Evolutionary conservation across 2,888 invertebrate genomes (phyloP).

Genomic region (Pachymerium ferrugineum): DNA sequence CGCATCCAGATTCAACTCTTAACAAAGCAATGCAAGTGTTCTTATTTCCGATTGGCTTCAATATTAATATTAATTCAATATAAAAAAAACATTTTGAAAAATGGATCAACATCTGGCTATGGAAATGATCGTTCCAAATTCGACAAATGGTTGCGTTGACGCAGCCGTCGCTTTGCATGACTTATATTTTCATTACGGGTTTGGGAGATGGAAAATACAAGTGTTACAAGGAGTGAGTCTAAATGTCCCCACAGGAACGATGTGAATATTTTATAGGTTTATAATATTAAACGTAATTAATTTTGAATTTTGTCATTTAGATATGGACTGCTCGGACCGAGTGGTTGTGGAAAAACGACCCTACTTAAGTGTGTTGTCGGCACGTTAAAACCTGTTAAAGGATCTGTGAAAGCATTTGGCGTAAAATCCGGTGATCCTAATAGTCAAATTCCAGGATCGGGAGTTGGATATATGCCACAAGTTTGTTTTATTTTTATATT

Average conservation of each 20-base stretch:
- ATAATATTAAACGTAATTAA: neutral
- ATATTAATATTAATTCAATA: too few species aligned
- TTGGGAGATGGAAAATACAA: conserved; percentile 76
- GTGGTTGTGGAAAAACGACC: neutral
- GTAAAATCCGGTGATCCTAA: neutral
- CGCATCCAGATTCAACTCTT: too few species aligned
- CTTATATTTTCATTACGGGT: conserved; percentile 60
- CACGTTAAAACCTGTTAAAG: neutral
- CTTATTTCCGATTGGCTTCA: too few species aligned
- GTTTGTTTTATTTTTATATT: too few species aligned
- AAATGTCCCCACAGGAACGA: conserved; percentile 89
- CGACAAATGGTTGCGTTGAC: too few species aligned
- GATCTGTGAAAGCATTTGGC: neutral
- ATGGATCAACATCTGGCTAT: too few species aligned
- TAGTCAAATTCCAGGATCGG: neutral
- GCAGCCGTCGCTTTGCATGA: neutral
- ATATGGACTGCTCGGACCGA: neutral
- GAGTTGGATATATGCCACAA: neutral
- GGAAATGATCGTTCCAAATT: too few species aligned
- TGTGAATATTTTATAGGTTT: conserved; percentile 62
- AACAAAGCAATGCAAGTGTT: too few species aligned
- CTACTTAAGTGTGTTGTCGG: neutral
- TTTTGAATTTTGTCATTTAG: neutral
- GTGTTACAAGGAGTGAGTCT: conserved; percentile 84
- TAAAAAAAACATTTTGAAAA: too few species aligned